Percentiles rank a stretch among this genome's conserved stretches.
Evolutionary conservation across 1,140 invertebrate genomes (phyloP).

Genomic region (Rhagoletis zephyria): DNA sequence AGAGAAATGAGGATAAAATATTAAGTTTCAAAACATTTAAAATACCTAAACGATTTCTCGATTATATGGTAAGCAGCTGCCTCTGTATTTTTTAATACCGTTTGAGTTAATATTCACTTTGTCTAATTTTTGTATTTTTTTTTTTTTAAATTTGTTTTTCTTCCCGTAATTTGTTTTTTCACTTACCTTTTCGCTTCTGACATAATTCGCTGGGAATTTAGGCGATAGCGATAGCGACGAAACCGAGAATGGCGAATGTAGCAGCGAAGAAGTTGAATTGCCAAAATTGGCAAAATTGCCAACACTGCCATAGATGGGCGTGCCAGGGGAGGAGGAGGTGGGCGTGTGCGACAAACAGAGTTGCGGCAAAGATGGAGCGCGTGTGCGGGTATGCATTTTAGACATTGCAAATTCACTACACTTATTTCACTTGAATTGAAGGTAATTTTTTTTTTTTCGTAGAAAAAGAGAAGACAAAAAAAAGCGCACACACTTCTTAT

Average conservation of each 20-base stretch:
- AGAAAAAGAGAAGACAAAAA: neutral
- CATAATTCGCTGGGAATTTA: constrained; percentile 71
- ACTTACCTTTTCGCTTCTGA: constrained; percentile 73
- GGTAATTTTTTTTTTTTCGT: too few species aligned
- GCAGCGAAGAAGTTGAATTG: constrained; percentile 56
- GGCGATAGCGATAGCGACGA: constrained; percentile 64
- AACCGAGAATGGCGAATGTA: constrained; percentile 62
- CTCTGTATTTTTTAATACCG: too few species aligned
- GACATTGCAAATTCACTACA: neutral
- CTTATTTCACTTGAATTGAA: neutral
- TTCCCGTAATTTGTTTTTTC: neutral
- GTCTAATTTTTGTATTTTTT: neutral
- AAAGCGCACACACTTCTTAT: neutral
- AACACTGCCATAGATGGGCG: constrained; percentile 38
- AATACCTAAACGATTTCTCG: too few species aligned
- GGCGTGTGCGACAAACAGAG: constrained; percentile 10
- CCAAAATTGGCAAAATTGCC: constrained; percentile 43
- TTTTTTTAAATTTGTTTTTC: neutral
- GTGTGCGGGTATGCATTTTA: constrained; percentile 38
- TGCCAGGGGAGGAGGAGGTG: neutral
- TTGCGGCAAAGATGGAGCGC: constrained; percentile 42
- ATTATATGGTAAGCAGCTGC: too few species aligned
- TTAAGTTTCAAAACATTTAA: too few species aligned
- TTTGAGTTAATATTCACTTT: too few species aligned
- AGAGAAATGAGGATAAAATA: too few species aligned